phyloP scores from a whole-genome alignment of 2,797 vertebrate genomes.

The Cyprinella venusta region DNA sequence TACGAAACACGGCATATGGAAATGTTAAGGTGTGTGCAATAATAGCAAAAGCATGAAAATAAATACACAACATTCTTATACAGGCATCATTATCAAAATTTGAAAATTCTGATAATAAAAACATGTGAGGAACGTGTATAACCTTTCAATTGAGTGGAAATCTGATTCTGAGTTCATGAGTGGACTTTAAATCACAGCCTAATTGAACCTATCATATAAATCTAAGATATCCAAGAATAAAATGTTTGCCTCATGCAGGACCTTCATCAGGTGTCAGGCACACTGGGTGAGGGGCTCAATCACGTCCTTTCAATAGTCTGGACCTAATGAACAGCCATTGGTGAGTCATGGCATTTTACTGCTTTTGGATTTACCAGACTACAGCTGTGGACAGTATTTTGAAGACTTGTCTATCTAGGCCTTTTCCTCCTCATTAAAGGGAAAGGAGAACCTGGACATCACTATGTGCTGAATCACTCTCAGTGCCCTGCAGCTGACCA shows the following conservation, averaged over 20 bases:
- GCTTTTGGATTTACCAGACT: neutral
- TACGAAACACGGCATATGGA: neutral
- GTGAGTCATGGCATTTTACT: conserved; percentile 52
- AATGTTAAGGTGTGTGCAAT: neutral
- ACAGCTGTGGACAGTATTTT: conserved; percentile 14
- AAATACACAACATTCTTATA: neutral
- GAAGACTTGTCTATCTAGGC: conserved; percentile 5
- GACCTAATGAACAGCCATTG: conserved; percentile 53
- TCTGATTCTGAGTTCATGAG: neutral
- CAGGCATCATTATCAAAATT: neutral
- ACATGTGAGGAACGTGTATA: neutral
- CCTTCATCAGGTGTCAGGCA: neutral
- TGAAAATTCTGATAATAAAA: neutral
- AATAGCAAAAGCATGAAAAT: neutral
- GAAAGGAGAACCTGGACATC: conserved; percentile 6
- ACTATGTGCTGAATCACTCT: conserved; percentile 27
- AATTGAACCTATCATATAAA: neutral
- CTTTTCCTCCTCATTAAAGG: conserved; percentile 19
- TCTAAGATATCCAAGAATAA: neutral
- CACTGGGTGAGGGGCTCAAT: neutral
- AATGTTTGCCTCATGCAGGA: neutral
- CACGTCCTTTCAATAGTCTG: conserved; percentile 30
- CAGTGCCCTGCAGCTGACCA: conserved; percentile 25
- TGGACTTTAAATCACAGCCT: neutral
- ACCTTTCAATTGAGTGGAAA: neutral